Evolutionary conservation across 2,888 invertebrate species (phyloP), one percentile per base, ranked within the genome.

Genomic region (Anticlea derivata): DNA sequence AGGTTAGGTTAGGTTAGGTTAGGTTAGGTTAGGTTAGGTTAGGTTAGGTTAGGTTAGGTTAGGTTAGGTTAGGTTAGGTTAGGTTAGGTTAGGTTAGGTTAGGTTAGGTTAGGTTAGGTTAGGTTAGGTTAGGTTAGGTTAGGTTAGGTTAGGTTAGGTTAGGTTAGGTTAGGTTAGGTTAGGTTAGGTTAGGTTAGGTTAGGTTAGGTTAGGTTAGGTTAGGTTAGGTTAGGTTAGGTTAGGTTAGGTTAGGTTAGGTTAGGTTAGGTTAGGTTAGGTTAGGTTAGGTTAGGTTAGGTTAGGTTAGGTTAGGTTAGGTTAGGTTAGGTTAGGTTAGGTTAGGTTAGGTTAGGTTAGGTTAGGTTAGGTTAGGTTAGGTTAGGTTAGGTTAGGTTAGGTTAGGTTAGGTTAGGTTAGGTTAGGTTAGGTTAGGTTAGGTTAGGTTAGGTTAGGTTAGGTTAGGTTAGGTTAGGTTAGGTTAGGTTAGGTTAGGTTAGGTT

Each of bases 81-180:
- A 59, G 62, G 59, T 61, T 62, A 61, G 59, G 58, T 61, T 59
- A 58, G 59, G 59, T 61, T 61, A 61, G 59, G 59, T 57, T 57
- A 61, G 61, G 44, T 38, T 44, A 48, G 44, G 46, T 46, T 41
- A 46, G 46, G 51, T 51, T 46, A 51, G 46, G 51, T 41, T 46
- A 51, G 46, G 46, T 41, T 45, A 41, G 46, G 46, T 41, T 51
- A 41, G n/a, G 40, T 40, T 49, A 56, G 52, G 52, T 50, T 50
- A 52, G 56, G 56, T 52, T 52, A 52, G 52, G 52, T 50, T 50
- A 52, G 56, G 56, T 46, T 50, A 49, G 49, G 56, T 50, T 52
- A 50, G 56, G 49, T 48, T 48, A 50, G 53, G 50, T 48, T 48
- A 49, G 56, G 52, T 52, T 50, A 52, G 52, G 57, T 58, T 54